A percentile compares a stretch with the other conserved stretches of the same genome.
phyloP scores from a whole-genome alignment of 2,888 invertebrate species.

The Spodoptera exigua region DNA sequence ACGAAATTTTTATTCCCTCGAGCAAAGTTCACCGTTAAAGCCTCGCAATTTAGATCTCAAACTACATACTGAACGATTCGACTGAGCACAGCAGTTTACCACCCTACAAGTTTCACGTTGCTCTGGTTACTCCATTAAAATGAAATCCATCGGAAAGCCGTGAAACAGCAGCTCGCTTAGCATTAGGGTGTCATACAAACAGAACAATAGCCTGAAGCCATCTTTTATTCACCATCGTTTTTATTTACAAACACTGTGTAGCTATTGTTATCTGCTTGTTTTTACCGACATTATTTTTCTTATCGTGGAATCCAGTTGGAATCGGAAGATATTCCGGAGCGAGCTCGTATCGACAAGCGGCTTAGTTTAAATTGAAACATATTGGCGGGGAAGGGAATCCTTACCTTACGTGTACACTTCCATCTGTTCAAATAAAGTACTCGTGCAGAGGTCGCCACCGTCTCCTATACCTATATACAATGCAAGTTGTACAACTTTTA shows the following conservation, averaged over 20 bases:
- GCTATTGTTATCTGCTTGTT: conserved; percentile 54
- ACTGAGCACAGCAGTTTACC: conserved; percentile 41
- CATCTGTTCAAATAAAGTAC: conserved; percentile 74
- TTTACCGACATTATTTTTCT: conserved; percentile 70
- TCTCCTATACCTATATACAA: conserved; percentile 5
- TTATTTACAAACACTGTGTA: conserved; percentile 48
- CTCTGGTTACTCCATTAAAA: conserved; percentile 2
- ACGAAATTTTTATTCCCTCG: conserved; percentile 80
- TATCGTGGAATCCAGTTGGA: conserved; percentile 72
- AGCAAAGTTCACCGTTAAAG: conserved; percentile 68
- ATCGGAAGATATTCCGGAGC: conserved; percentile 78
- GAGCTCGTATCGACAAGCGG: conserved; percentile 85
- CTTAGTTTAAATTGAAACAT: conserved; percentile 88
- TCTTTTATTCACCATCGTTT: conserved; percentile 54
- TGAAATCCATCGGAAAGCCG: conserved; percentile 18
- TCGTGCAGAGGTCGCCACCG: conserved; percentile 35
- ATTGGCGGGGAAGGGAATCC: conserved; percentile 81
- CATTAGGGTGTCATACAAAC: conserved; percentile 27
- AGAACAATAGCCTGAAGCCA: conserved; percentile 25
- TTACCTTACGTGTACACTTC: conserved; percentile 74
- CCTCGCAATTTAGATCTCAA: conserved; percentile 66
- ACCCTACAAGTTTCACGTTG: conserved; percentile 25
- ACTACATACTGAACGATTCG: conserved; percentile 36
- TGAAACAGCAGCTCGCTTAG: conserved; percentile 14
- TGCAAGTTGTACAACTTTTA: conserved; percentile 31